phyloP scores from a whole-genome alignment of 2,113 vertebrate species.

The Glaucomys volans region DNA sequence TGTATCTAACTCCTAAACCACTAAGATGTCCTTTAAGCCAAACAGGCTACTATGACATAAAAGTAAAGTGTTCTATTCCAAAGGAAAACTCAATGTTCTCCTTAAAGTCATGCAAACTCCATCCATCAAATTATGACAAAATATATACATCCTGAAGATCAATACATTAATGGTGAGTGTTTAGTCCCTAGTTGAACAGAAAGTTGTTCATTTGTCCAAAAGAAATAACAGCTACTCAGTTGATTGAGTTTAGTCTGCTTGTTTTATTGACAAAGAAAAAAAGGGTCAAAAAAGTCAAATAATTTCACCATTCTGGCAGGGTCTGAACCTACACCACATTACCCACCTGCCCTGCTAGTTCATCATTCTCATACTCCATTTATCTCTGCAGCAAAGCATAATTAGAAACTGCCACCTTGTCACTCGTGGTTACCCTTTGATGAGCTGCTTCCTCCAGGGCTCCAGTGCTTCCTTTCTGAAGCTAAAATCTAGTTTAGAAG shows the following conservation, averaged over 20 bases:
- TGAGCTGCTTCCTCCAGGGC: not conserved
- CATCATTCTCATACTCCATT: not conserved
- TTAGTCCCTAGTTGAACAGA: not conserved
- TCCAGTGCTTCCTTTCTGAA: not conserved
- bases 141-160: not conserved
- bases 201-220: not conserved
- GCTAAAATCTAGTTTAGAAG: not conserved
- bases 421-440: not conserved
- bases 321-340: not conserved
- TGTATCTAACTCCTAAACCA: not conserved
- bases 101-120: not conserved
- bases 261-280: not conserved
- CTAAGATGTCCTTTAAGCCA: not conserved
- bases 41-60: not conserved
- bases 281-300: not conserved
- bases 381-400: not conserved
- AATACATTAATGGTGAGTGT: not conserved
- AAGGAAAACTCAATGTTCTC: not conserved
- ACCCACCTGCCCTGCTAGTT: not conserved
- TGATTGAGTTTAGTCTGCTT: not conserved
- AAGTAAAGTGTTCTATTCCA: not conserved
- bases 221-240: not conserved
- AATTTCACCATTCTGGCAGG: not conserved
- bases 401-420: not conserved
- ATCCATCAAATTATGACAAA: not conserved